phyloP scores from a whole-genome alignment of 23 tunicate species.

The Halocynthia aurantium region DNA sequence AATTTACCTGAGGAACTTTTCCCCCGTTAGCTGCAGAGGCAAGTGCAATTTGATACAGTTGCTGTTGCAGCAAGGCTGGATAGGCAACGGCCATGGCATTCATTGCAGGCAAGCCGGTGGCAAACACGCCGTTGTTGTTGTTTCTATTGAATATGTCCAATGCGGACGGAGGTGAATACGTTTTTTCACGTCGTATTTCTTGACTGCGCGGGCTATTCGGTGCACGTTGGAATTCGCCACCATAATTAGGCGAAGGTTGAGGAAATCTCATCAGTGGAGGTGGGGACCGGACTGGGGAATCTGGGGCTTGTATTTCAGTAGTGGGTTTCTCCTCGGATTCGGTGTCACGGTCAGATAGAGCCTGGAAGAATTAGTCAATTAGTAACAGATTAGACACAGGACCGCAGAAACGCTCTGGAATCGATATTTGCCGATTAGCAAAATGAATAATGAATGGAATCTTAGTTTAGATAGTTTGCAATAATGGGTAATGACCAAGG shows the following conservation, averaged over 20 bases:
- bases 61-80: constrained; percentile 56
- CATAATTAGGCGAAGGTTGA: background rate
- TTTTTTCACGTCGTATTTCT: too few species aligned
- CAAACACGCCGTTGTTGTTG: background rate
- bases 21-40: constrained; percentile 51
- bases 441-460: too few species aligned
- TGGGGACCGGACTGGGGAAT: background rate
- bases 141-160: constrained; percentile 13
- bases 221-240: too few species aligned
- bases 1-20: constrained; percentile 1
- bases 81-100: constrained; percentile 13
- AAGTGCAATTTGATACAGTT: constrained; percentile 75
- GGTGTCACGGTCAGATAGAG: too few species aligned
- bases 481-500: background rate
- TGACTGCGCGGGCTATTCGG: too few species aligned
- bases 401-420: too few species aligned
- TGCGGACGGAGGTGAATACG: background rate
- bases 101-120: background rate
- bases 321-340: too few species aligned
- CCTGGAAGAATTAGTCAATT: too few species aligned
- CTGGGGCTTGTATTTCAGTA: too few species aligned
- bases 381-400: too few species aligned
- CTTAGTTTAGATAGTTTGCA: background rate
- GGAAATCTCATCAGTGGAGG: background rate
- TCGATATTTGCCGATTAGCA: too few species aligned